These are phyloP conservation scores for Seriola aureovittata DNA, from an alignment of 2,113 vertebrate species.

Conservation along the genomic window DNA sequence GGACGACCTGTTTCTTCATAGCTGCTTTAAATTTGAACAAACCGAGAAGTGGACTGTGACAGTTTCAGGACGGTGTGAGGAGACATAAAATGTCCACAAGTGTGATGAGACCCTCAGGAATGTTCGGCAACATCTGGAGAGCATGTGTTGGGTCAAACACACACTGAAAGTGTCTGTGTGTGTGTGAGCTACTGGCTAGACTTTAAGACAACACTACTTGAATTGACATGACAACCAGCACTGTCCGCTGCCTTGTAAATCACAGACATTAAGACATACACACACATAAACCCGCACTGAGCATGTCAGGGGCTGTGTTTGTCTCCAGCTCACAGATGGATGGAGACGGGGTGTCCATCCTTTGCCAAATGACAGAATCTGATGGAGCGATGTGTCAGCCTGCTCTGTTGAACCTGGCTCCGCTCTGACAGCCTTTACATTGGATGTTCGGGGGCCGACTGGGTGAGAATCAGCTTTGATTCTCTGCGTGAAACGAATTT, in stretches of 20 bases:
- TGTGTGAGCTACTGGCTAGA: constrained; percentile 58
- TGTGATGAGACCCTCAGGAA: constrained; percentile 77
- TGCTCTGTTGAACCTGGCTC: constrained; percentile 52
- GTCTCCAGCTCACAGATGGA: constrained; percentile 39
- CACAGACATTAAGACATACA: constrained; percentile 44
- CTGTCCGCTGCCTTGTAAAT: constrained; percentile 67
- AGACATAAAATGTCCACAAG: constrained; percentile 59
- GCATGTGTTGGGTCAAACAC: constrained; percentile 69
- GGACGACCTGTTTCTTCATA: constrained; percentile 1
- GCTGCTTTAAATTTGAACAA: constrained; percentile 42
- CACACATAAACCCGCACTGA: constrained; percentile 40
- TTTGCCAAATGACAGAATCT: constrained; percentile 39
- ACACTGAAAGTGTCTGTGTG: constrained; percentile 9
- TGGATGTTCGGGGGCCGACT: not conserved
- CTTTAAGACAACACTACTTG: constrained; percentile 70
- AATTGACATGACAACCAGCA: constrained; percentile 63
- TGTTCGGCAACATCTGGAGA: constrained; percentile 75
- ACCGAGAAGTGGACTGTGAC: constrained; percentile 41
- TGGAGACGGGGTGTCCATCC: constrained; percentile 20
- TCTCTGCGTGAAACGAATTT: constrained; percentile 28
- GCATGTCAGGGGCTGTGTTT: constrained; percentile 42
- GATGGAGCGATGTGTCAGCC: constrained; percentile 27
- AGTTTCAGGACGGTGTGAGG: constrained; percentile 53
- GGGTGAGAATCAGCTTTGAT: constrained; percentile 12
- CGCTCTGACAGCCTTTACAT: not conserved